Evolutionary conservation across 2,888 invertebrate species (phyloP).

Genomic region (Lycophotia porphyrea): DNA sequence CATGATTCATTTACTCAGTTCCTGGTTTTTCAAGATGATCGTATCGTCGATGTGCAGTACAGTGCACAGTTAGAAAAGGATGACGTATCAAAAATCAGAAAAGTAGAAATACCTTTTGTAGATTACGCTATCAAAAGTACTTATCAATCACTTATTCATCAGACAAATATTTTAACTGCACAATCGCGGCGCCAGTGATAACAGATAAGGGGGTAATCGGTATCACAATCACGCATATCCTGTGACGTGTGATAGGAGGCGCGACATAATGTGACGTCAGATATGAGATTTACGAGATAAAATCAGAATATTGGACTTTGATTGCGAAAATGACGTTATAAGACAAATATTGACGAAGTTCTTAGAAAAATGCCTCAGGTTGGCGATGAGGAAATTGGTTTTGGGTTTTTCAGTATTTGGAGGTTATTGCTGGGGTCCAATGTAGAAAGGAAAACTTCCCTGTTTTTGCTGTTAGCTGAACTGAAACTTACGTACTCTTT

Average conservation of each 20-base stretch:
- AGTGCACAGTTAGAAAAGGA: neutral
- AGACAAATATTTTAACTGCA: slow-evolving; percentile 59
- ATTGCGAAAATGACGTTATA: slow-evolving; percentile 2
- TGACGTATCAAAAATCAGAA: slow-evolving; percentile 45
- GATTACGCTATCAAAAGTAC: slow-evolving; percentile 41
- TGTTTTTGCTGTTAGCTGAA: neutral
- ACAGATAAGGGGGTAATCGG: slow-evolving; percentile 19
- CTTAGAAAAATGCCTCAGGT: slow-evolving; percentile 5
- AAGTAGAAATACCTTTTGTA: slow-evolving; percentile 28
- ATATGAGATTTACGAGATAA: neutral
- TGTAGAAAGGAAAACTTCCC: neutral
- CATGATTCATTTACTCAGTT: neutral
- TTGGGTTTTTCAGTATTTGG: neutral
- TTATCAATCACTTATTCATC: slow-evolving; percentile 55
- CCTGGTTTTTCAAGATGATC: neutral
- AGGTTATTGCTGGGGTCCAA: neutral
- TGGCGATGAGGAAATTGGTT: slow-evolving; percentile 16
- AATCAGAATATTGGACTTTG: slow-evolving; percentile 4
- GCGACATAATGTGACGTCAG: slow-evolving; percentile 54
- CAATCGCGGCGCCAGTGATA: slow-evolving; percentile 52
- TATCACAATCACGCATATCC: slow-evolving; percentile 39
- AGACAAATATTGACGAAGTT: slow-evolving; percentile 8
- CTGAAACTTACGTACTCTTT: neutral
- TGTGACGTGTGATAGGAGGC: slow-evolving; percentile 57
- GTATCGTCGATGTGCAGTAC: neutral